Base-by-base conservation (phyloP, 2,797 vertebrate species). In the Peromyscus eremicus region DNA sequence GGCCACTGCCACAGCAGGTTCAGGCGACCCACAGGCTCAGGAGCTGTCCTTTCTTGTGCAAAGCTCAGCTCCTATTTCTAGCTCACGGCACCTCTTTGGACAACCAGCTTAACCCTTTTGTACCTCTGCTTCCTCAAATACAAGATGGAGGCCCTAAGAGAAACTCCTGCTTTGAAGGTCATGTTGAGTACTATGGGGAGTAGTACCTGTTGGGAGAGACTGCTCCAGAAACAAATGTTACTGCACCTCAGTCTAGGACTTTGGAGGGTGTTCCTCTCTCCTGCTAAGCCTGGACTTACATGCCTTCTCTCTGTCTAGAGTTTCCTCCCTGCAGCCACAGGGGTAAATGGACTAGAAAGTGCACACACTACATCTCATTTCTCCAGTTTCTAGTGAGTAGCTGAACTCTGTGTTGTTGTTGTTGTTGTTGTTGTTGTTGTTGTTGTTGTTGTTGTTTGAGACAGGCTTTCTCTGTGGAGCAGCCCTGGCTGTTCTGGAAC, bases 271-370 rank as follows among this genome's bases (percentile, higher is more conserved):
- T 0, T 25, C 29, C 19, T 5, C 4, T 40, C 34, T 6, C 7
- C 14, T 11, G 29, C 62, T 77, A 2, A 1, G 4, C 0, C 43
- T 0, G 2, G 57, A 4, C 25, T 1, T n/a, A 5, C 1, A 1
- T 34, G 4, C 19, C 17, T 40, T 52, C 19, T 25, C 75, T 83
- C 37, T n/a, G 46, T 6, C 29, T 19, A 0, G 23, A 55, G 52
- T 66, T 21, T 68, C 70, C 64, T 92, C 60, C 6, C 37, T 14
- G 60, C 73, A 21, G 60, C 17, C 23, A 12, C 0, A 0, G 1
- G 23, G 37, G 13, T 2, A 4, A 60, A 0, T 1, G 60, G 37
- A 34, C 62, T 49, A 77, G 43, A 14, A 12, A 46, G 49, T 19
- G 29, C 1, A 0, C 2, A 10, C 3, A 4, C 12, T 40, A 73